These are phyloP conservation scores for Cyclophora albipunctata DNA, from an alignment of 2,888 invertebrate species.

Conservation along the genomic window DNA sequence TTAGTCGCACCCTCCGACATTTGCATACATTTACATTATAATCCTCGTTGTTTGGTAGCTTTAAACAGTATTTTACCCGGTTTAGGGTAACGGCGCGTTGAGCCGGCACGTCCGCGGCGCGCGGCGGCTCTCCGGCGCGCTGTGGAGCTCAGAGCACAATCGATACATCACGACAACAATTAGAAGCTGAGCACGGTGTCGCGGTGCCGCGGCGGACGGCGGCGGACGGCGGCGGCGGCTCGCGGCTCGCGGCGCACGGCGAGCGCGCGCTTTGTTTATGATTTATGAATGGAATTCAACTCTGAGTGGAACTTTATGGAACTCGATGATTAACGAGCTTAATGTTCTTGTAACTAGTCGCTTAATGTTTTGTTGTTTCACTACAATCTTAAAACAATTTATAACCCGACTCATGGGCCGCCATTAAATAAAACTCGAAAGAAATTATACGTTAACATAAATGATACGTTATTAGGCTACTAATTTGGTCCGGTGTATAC, in stretches of 20 bases:
- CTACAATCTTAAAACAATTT: too few relatives aligned
- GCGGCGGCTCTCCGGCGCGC: not conserved
- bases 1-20: conserved; percentile 31
- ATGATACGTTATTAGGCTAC: too few relatives aligned
- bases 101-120: not conserved
- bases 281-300: conserved; percentile 8
- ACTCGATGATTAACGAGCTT: conserved; percentile 11
- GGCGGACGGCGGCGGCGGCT: too few relatives aligned
- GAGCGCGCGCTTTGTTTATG: conserved; percentile 11
- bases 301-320: conserved; percentile 5
- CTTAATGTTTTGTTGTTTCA: too few relatives aligned
- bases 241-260: too few relatives aligned
- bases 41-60: conserved; percentile 45
- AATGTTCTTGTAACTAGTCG: not conserved
- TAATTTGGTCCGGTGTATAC: too few relatives aligned
- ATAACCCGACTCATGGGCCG: too few relatives aligned
- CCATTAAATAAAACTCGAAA: too few relatives aligned
- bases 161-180: not conserved
- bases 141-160: too few relatives aligned
- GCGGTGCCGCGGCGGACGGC: too few relatives aligned
- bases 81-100: not conserved
- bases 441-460: too few relatives aligned
- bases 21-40: conserved; percentile 68
- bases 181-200: not conserved
- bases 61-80: conserved; percentile 12